Conservation (phyloP, 1,140 invertebrate genomes). For the Brachionus angularis region DNA sequence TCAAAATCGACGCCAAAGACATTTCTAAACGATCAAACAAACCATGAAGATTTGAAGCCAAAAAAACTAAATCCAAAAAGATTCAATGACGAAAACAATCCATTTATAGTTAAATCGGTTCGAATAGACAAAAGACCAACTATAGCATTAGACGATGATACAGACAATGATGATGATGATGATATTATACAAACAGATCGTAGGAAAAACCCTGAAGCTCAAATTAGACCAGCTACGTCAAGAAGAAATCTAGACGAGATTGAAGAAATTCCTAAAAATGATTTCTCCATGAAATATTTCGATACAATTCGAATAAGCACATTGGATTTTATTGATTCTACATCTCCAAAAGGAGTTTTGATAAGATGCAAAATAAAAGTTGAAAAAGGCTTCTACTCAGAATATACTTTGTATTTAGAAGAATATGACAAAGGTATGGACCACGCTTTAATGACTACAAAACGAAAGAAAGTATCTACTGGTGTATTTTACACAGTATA, state of each 20-base stretch:
- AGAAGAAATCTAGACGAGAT: no score
- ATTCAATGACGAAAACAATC: not conserved
- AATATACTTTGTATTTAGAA: conserved; percentile 27
- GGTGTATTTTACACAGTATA: no score
- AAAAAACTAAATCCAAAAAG: not conserved
- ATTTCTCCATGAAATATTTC: not conserved
- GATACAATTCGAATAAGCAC: not conserved
- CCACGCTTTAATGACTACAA: conserved; percentile 4
- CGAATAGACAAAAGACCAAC: no score
- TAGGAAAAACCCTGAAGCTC: no score
- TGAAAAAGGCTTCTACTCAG: not conserved
- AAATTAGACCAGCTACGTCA: no score
- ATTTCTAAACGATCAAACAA: not conserved
- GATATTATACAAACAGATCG: no score
- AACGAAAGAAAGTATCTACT: no score
- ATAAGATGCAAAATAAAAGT: conserved; percentile 4
- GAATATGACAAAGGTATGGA: not conserved
- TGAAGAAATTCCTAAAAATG: not conserved
- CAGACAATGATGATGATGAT: not conserved
- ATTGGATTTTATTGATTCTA: not conserved
- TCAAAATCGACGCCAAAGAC: no score
- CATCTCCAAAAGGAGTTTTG: not conserved
- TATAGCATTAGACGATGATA: not conserved
- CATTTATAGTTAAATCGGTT: not conserved
- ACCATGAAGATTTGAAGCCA: not conserved